A percentile compares a stretch with the other conserved stretches of the same genome.
Evolutionary conservation across 1,140 invertebrate species (phyloP).

Genomic region (Penaeus vannamei): DNA sequence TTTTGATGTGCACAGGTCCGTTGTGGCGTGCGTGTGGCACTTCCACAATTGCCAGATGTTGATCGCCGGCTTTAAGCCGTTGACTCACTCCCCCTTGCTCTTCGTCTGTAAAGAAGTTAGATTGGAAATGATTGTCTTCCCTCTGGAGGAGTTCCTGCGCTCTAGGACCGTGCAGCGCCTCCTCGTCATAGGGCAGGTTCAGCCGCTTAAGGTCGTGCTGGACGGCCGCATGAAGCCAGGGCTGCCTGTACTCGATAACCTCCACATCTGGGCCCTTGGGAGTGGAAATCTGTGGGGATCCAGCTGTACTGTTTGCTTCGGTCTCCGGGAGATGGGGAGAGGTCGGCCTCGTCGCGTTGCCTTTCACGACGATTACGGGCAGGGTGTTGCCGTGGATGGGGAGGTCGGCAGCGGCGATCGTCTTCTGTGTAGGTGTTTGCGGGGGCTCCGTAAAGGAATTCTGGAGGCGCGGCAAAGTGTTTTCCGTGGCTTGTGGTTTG

Average conservation of each 20-base stretch:
- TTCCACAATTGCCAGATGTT: constrained; percentile 37
- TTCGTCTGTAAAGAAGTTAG: neutral
- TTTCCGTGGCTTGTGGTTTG: too few relatives aligned
- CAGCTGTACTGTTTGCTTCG: too few relatives aligned
- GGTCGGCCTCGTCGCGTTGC: too few relatives aligned
- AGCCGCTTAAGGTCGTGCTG: constrained; percentile 50
- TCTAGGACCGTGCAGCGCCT: constrained; percentile 18
- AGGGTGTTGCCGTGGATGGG: too few relatives aligned
- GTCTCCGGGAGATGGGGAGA: too few relatives aligned
- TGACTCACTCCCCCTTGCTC: neutral
- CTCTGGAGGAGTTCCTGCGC: neutral
- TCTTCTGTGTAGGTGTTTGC: too few relatives aligned
- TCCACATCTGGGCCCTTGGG: neutral
- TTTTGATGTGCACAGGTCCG: constrained; percentile 27
- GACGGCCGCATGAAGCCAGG: constrained; percentile 52
- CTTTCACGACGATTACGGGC: too few relatives aligned
- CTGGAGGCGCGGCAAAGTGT: too few relatives aligned
- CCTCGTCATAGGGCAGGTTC: constrained; percentile 45
- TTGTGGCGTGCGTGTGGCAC: neutral
- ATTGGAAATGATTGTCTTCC: neutral
- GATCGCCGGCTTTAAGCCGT: neutral
- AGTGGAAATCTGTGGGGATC: neutral
- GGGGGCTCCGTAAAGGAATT: too few relatives aligned
- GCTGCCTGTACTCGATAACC: constrained; percentile 24
- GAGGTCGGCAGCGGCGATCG: too few relatives aligned